Base-by-base conservation (phyloP, 2,113 vertebrate genomes). In the Ophiodon elongatus region DNA sequence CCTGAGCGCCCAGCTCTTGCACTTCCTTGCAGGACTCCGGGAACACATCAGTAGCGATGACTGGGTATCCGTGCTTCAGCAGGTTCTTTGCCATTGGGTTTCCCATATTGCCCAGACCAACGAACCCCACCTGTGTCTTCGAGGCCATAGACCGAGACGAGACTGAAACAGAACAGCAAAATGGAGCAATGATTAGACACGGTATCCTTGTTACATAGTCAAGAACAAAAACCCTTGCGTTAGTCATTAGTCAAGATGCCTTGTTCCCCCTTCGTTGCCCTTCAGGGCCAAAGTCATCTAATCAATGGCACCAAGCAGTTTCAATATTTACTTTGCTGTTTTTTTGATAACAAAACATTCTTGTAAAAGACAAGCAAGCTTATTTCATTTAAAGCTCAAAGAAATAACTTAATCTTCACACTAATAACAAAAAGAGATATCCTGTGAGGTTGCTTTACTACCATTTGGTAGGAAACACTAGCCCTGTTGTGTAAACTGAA, bases 51-150 rank as follows among this genome's bases (percentile, higher is more conserved):
- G 97, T 96, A 50, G 97, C 96, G 87, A 99, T 94, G 77, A 99
- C 94, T 11, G 98, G 98, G 86, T 99, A 99, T 84, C 98, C 98
- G 21, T 99, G 95, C 89, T 99, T 98, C 90, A 99, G 86, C 88
- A 99, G 95, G 88, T 99, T 99, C 95, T 97, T 98, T 74, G 98
- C 98, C 98, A 99, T 99, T 85, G 98, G 98, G 92, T 97, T 99
- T 83, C 98, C 98, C 98, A 99, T 99, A 85, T 99, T 99, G 75
- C 98, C 98, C 91, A 99, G 93, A 56, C 98, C 98, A 93, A 99
- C 71, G 86, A 99, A 99, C 89, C 98, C 98, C 92, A 99, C 97
- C 35, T 96, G 96, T 69, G 97, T 99, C 94, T 99, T 99, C 65
- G 98, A 99, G 93, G 98, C 98, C 98, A 99, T 96, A 85, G 96